These are phyloP conservation scores for Beroe forskalii DNA, from an alignment of 37 sponge, comb jelly and placozoan genomes.

Conservation along the genomic window DNA sequence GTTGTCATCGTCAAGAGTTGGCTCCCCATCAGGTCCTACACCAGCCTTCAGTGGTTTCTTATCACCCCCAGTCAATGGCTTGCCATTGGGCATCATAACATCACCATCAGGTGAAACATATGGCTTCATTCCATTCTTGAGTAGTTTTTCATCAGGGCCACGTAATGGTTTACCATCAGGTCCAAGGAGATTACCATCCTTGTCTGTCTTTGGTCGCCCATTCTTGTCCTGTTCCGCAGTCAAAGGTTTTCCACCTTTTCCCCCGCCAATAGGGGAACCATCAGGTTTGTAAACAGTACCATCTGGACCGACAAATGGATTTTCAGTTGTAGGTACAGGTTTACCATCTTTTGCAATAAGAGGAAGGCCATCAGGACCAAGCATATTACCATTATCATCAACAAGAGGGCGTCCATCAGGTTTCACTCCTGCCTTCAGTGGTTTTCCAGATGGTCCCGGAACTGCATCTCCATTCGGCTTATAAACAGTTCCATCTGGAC, in stretches of 20 bases:
- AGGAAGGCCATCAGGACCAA: constrained; percentile 59
- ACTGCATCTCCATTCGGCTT: constrained; percentile 51
- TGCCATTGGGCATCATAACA: constrained; percentile 64
- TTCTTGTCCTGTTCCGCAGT: constrained; percentile 47
- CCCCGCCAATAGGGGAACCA: constrained; percentile 59
- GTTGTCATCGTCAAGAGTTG: constrained; percentile 5
- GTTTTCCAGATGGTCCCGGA: constrained; percentile 29
- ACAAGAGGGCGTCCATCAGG: constrained; percentile 47
- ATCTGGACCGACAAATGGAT: constrained; percentile 46
- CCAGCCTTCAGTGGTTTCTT: constrained; percentile 61
- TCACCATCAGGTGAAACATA: constrained; percentile 62
- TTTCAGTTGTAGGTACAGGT: constrained; percentile 38
- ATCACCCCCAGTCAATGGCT: constrained; percentile 43
- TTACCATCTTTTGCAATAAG: constrained; percentile 26
- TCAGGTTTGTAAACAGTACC: constrained; percentile 65
- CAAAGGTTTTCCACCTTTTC: constrained; percentile 55
- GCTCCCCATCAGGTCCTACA: constrained; percentile 32
- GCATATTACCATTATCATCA: constrained; percentile 47
- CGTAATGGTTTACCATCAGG: constrained; percentile 58
- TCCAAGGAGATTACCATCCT: constrained; percentile 58
- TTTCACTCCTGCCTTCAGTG: constrained; percentile 32
- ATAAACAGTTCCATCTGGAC: constrained; percentile 54
- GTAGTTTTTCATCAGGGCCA: constrained; percentile 54
- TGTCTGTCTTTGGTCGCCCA: constrained; percentile 56
- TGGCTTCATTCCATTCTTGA: constrained; percentile 55